phyloP scores from a whole-genome alignment of 2,888 invertebrate species.

The Dromius quadrimaculatus region DNA sequence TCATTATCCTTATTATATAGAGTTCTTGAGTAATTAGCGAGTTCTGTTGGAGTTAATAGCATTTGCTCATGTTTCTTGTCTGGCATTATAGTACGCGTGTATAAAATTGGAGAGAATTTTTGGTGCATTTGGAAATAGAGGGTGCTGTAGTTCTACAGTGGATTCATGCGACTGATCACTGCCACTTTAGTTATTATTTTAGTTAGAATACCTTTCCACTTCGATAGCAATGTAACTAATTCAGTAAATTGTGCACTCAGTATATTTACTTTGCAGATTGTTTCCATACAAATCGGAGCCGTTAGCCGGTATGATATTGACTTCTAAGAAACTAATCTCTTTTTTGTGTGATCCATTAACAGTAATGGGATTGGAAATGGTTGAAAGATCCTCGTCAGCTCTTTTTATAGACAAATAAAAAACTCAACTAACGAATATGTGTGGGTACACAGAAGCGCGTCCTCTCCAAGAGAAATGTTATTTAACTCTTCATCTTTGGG shows the following conservation, averaged over 20 bases:
- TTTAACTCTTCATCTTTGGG: slow-evolving; percentile 34
- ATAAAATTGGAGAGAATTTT: too few species aligned
- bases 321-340: slow-evolving; percentile 49
- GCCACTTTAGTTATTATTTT: not conserved
- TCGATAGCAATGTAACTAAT: slow-evolving; percentile 40
- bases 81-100: too few species aligned
- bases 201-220: not conserved
- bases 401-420: slow-evolving; percentile 50
- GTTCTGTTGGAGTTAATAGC: too few species aligned
- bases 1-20: not conserved
- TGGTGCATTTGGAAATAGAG: too few species aligned
- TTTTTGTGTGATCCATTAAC: slow-evolving; percentile 52
- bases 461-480: slow-evolving; percentile 35
- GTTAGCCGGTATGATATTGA: slow-evolving; percentile 43
- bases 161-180: not conserved
- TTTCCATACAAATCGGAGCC: slow-evolving; percentile 40
- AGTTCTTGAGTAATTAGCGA: too few species aligned
- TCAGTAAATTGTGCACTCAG: slow-evolving; percentile 13
- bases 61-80: too few species aligned
- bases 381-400: slow-evolving; percentile 45
- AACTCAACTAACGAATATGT: slow-evolving; percentile 17
- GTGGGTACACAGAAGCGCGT: slow-evolving; percentile 12
- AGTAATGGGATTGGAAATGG: slow-evolving; percentile 51
- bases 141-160: too few species aligned
- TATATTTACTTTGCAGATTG: slow-evolving; percentile 44